Evolutionary conservation across 2,797 vertebrate genomes (phyloP), one percentile per base, ranked within the genome.

Genomic region (Chelonia mydas): DNA sequence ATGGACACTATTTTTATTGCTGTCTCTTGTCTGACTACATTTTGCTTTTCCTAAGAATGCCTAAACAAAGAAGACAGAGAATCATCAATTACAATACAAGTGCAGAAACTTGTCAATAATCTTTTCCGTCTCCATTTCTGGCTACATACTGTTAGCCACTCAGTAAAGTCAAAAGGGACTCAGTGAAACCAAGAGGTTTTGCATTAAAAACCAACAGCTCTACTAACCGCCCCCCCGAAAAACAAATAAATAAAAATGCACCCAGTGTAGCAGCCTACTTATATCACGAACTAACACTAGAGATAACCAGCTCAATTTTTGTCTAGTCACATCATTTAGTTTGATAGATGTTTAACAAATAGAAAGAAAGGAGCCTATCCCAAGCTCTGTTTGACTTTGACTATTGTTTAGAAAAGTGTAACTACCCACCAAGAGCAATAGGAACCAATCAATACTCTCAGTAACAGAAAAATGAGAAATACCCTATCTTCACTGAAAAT

Each of bases 381-480:
- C 81, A 55, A 88, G 78, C 55, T 0, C 0, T 61, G 68, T 96
- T 96, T 96, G 96, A 92, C 90, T 89, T 90, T 53, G 12, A 47
- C 84, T 88, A 90, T 95, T 96, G 86, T 95, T 95, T 88, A 68
- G 54, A 31, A 79, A 89, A 79, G 96, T 87, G 95, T 93, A 94
- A 93, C 84, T 68, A 51, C 3, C 68, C 90, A 76, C 90, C 88
- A 94, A 81, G 84, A 51, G 59, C 81, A 89, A 27, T 78, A 65
- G 68, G 59, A 41, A 89, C 45, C 76, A 94, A 92, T 96, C 90
- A 93, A 92, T 94, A 72, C 65, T 91, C 19, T 93, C 45, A 74
- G n/a, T 91, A 91, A 86, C 85, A 88, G 83, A 76, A 95, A 94
- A 96, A 89, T 28, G 51, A 86, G 74, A 96, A 87, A 88, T 84